Conservation (phyloP, 1,140 invertebrate genomes). For the Atta cephalotes region DNA sequence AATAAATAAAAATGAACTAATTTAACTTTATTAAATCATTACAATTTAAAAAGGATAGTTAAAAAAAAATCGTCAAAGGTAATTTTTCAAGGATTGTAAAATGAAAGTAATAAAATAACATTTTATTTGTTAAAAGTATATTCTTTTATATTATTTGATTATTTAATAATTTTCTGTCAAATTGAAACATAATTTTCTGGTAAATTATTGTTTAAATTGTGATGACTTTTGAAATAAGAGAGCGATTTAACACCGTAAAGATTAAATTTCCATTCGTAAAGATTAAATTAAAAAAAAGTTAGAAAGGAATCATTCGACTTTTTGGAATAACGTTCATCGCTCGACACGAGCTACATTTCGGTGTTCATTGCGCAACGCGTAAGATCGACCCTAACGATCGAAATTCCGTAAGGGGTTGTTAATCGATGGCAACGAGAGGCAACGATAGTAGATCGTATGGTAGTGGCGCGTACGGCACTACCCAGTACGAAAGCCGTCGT, state of each 20-base stretch:
- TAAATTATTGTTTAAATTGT: no score
- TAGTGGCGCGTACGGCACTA: neutral
- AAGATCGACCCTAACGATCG: constrained; percentile 39
- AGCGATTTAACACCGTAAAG: neutral
- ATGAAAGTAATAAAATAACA: no score
- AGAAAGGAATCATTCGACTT: neutral
- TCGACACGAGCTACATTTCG: neutral
- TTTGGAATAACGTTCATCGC: neutral
- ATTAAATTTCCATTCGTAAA: neutral
- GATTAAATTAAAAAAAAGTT: neutral
- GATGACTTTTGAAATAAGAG: no score
- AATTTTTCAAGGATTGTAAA: no score
- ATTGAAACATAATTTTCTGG: no score
- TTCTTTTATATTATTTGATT: no score
- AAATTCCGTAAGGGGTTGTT: constrained; percentile 43
- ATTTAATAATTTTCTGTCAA: no score
- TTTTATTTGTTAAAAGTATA: no score
- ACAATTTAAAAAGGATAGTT: no score
- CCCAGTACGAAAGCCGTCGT: constrained; percentile 11
- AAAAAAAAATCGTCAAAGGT: no score
- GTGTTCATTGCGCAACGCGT: neutral
- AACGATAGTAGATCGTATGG: constrained; percentile 3
- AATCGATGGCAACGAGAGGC: constrained; percentile 45
- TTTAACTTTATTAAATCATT: no score
- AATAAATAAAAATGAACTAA: no score